These are phyloP conservation scores for Porites lobata DNA, from an alignment of 92 coral and sea anemone genomes.

Conservation along the genomic window DNA sequence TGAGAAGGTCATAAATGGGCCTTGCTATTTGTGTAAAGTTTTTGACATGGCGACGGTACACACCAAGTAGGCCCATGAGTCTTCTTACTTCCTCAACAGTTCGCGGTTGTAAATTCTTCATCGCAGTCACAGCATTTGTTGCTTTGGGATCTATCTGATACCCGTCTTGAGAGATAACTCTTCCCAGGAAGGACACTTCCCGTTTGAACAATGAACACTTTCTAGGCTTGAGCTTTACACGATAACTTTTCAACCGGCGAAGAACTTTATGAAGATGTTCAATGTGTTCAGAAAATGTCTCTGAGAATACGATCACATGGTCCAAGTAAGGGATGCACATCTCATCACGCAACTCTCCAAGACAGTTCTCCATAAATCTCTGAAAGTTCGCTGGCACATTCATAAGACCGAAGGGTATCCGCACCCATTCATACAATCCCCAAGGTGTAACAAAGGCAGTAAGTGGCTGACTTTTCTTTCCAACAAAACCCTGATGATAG, in stretches of 20 bases:
- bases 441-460: slow-evolving; percentile 66
- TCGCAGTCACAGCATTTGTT: slow-evolving; percentile 11
- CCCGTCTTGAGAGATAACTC: slow-evolving; percentile 36
- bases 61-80: slow-evolving; percentile 53
- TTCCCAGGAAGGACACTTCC: slow-evolving; percentile 39
- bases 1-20: slow-evolving; percentile 59
- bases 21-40: slow-evolving; percentile 36
- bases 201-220: slow-evolving; percentile 45
- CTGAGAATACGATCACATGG: too few species aligned
- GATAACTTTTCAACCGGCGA: slow-evolving; percentile 48
- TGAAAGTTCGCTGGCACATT: slow-evolving; percentile 65
- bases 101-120: slow-evolving; percentile 24
- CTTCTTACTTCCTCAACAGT: slow-evolving; percentile 51
- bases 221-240: slow-evolving; percentile 58
- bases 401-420: slow-evolving; percentile 59
- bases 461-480: slow-evolving; percentile 47
- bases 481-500: slow-evolving; percentile 58
- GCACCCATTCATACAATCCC: slow-evolving; percentile 67
- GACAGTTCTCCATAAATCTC: slow-evolving; percentile 58
- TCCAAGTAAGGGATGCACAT: too few species aligned
- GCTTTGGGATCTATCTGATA: slow-evolving; percentile 55
- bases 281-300: slow-evolving; percentile 35
- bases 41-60: slow-evolving; percentile 30
- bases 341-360: slow-evolving; percentile 53
- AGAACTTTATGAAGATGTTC: slow-evolving; percentile 69